Base-by-base conservation (phyloP, 2,797 vertebrate species). In the Podarcis lilfordi region DNA sequence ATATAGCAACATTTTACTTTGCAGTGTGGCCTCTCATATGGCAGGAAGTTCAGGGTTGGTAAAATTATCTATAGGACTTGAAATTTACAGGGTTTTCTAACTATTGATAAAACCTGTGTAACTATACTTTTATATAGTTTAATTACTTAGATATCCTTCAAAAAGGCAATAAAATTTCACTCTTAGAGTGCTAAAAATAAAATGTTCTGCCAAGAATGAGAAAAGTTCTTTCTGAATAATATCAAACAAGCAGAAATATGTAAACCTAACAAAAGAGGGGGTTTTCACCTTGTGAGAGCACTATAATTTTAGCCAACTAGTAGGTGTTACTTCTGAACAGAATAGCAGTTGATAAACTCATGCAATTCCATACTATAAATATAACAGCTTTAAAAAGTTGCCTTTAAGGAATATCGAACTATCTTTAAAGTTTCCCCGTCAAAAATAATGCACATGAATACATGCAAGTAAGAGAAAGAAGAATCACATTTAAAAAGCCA, bases 261-360 rank as follows among this genome's bases (percentile, higher is more conserved):
- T 89, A 90, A 91, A 59, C 87, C 77, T 95, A 95, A 96, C 94
- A 96, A 97, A 96, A 95, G 94, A 91, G 82, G 37, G 25, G 2
- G 15, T 21, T 32, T 96, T 95, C 96, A 89, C 84, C 74, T 95
- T 92, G 88, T 89, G 91, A 88, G 83, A 95, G 86, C 89, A 96
- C 94, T 96, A 35, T 95, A 97, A 97, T 97, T 97, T 97, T 93
- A 95, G 90, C 95, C 96, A 96, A 97, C 95, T 95, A 88, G 93
- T 96, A 97, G 94, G 93, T 96, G 94, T 95, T 96, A 88, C 92
- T 95, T 91, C 89, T 94, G 93, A 95, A 95, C 82, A 87, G 78
- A 95, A 95, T 76, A 91, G 75, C 91, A 93, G 91, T 96, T 95
- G 93, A 89, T 93, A 96, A 91, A 96, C 91, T 92, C 89, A 96